A percentile compares a stretch with the other conserved stretches of the same genome.
These are phyloP conservation scores for Heliopora coerulea DNA, from an alignment of 92 coral and sea anemone species.

Conservation along the genomic window DNA sequence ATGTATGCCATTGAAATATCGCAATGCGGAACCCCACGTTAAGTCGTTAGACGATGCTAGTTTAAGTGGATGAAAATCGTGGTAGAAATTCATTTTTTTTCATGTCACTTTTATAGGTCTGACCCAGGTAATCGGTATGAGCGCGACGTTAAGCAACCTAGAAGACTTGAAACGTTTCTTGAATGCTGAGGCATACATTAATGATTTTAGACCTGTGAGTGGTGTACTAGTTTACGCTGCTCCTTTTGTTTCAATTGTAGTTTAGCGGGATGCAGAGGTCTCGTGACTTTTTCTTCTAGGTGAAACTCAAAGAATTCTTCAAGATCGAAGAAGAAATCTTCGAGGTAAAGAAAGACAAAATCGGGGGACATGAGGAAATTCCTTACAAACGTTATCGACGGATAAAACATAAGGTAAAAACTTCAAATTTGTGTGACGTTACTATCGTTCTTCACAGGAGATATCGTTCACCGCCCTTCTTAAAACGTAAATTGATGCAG, in stretches of 20 bases:
- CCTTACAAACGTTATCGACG: slow-evolving; percentile 50
- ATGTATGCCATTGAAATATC: too few species aligned
- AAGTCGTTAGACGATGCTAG: too few species aligned
- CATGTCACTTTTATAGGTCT: slow-evolving; percentile 58
- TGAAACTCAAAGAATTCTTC: slow-evolving; percentile 23
- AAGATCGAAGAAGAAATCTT: slow-evolving; percentile 65
- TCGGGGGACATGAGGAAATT: slow-evolving; percentile 52
- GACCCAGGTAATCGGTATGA: slow-evolving; percentile 88
- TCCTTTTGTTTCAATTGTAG: background rate
- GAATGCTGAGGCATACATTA: slow-evolving; percentile 77
- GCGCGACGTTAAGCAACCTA: slow-evolving; percentile 93
- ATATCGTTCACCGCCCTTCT: too few species aligned
- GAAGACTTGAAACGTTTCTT: slow-evolving; percentile 73
- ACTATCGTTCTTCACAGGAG: too few species aligned
- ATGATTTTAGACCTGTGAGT: slow-evolving; percentile 96
- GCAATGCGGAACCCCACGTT: too few species aligned
- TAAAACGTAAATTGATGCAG: too few species aligned
- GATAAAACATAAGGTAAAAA: slow-evolving; percentile 50
- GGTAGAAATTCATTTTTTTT: too few species aligned
- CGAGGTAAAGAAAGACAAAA: slow-evolving; percentile 53
- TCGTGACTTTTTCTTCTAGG: background rate
- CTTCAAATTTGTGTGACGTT: too few species aligned
- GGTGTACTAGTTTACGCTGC: background rate
- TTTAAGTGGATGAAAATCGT: too few species aligned
- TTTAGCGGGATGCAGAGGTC: background rate